A percentile compares a stretch with the other conserved stretches of the same genome.
These are phyloP conservation scores for Lepidochrysops patricia DNA, from an alignment of 2,888 invertebrate genomes.

Conservation along the genomic window DNA sequence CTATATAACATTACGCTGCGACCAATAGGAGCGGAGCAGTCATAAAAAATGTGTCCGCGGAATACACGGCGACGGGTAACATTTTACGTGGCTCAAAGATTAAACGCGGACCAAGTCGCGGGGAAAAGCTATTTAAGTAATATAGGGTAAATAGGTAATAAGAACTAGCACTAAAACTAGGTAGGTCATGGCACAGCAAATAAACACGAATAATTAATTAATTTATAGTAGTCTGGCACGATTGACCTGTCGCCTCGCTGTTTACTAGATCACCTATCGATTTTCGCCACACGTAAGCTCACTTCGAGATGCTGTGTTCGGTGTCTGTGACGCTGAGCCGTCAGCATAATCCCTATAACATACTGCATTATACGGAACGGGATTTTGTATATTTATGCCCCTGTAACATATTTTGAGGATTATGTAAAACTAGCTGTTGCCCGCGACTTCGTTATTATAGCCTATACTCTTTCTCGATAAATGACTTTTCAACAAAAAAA, in stretches of 20 bases:
- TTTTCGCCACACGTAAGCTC: constrained; percentile 1
- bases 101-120: no score
- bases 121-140: no score
- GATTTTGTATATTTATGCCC: not conserved
- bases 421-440: no score
- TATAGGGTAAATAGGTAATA: not conserved
- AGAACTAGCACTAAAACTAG: not conserved
- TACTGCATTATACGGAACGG: not conserved
- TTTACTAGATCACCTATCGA: constrained; percentile 9
- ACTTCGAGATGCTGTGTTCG: not conserved
- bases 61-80: no score
- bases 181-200: not conserved
- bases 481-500: no score
- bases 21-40: no score
- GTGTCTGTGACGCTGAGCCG: not conserved
- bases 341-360: not conserved
- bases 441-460: no score
- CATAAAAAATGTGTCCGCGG: no score
- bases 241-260: not conserved
- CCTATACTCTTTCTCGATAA: no score
- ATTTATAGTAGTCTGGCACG: not conserved
- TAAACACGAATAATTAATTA: not conserved
- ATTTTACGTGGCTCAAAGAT: no score
- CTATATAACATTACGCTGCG: no score
- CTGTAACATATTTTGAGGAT: not conserved